Evolutionary conservation across 2,888 invertebrate species (phyloP).

Genomic region (Scaptomyza tumidula): DNA sequence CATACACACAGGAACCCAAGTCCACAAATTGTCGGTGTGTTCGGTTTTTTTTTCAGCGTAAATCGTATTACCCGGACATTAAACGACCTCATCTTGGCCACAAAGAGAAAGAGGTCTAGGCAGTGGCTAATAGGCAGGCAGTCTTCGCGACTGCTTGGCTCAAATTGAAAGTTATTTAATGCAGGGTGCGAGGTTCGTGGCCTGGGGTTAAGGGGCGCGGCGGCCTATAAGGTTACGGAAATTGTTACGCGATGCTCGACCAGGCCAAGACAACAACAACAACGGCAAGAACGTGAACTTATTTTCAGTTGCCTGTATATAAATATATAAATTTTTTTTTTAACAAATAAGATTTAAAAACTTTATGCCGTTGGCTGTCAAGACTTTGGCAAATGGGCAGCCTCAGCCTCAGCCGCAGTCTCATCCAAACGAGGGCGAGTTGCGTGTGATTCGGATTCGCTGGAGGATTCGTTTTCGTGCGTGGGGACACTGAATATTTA

Average conservation of each 20-base stretch:
- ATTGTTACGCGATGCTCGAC: slow-evolving; percentile 71
- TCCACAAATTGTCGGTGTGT: slow-evolving; percentile 71
- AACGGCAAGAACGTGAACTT: slow-evolving; percentile 13
- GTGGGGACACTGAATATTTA: slow-evolving; percentile 10
- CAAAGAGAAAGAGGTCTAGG: slow-evolving; percentile 34
- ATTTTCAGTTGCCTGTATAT: slow-evolving; percentile 14
- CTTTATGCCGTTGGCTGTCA: slow-evolving; percentile 76
- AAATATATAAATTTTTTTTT: slow-evolving; percentile 18
- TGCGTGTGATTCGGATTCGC: slow-evolving; percentile 59
- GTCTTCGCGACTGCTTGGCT: slow-evolving; percentile 65
- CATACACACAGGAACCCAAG: slow-evolving; percentile 59
- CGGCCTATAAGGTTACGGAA: slow-evolving; percentile 69
- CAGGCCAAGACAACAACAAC: slow-evolving; percentile 42
- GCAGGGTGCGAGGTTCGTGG: slow-evolving; percentile 34
- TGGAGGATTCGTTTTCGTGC: slow-evolving; percentile 27
- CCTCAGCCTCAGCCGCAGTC: slow-evolving; percentile 22
- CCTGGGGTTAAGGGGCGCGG: slow-evolving; percentile 8
- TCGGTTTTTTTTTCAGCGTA: slow-evolving; percentile 30
- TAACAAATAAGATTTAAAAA: slow-evolving; percentile 78
- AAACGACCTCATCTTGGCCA: slow-evolving; percentile 19
- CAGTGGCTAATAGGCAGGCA: slow-evolving; percentile 65
- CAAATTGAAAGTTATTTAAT: slow-evolving; percentile 80
- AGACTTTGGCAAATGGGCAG: slow-evolving; percentile 63
- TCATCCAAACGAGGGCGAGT: slow-evolving; percentile 20
- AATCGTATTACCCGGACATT: slow-evolving; percentile 43